Evolutionary conservation across 2,113 vertebrate species (phyloP).

Genomic region (Indicator indicator): DNA sequence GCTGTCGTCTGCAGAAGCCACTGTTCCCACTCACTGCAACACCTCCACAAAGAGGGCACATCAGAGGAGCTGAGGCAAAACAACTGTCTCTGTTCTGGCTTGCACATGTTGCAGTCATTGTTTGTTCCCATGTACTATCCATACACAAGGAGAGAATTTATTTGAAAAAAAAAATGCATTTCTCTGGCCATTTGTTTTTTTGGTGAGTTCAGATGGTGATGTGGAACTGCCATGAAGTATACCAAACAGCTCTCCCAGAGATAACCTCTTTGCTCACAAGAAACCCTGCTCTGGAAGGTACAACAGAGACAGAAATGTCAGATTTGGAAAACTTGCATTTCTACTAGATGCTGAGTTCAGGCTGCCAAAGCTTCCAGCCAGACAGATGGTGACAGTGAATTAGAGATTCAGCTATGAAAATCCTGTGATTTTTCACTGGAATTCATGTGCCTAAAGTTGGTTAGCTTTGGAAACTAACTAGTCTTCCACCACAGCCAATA

Average conservation of each 20-base stretch:
- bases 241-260: neutral
- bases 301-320: neutral
- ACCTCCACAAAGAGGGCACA: neutral
- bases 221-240: fast-evolving
- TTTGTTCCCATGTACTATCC: neutral
- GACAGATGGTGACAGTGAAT: neutral
- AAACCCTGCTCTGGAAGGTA: neutral
- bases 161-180: neutral
- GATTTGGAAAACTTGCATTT: neutral
- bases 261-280: neutral
- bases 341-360: neutral
- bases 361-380: neutral
- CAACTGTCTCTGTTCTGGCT: neutral
- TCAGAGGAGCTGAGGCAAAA: neutral
- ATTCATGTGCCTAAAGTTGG: neutral
- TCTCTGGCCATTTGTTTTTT: neutral
- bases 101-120: neutral
- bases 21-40: neutral
- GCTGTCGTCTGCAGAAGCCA: neutral
- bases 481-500: neutral
- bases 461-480: neutral
- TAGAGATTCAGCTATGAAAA: neutral
- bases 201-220: neutral
- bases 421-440: neutral
- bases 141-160: neutral